phyloP scores from a whole-genome alignment of 1,140 invertebrate genomes.

The Drosophila busckii region DNA sequence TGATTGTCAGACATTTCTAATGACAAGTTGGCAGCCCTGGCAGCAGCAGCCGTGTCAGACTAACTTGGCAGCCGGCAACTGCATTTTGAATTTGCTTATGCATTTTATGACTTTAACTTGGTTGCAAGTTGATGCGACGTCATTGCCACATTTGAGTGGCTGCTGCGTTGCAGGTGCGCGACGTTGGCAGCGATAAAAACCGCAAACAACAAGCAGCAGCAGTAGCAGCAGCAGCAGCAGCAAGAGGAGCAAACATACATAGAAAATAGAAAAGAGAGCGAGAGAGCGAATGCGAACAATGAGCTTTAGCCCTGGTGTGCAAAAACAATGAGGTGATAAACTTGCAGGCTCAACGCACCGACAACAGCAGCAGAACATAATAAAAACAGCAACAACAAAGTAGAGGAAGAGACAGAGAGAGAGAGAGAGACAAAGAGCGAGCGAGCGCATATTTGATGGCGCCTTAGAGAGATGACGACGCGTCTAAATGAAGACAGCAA shows the following conservation, averaged over 20 bases:
- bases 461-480: constrained; percentile 53
- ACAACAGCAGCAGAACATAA: constrained; percentile 10
- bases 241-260: background rate
- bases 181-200: constrained; percentile 33
- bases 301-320: constrained; percentile 44
- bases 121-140: constrained; percentile 11
- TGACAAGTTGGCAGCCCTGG: background rate
- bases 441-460: constrained; percentile 57
- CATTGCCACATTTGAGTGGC: constrained; percentile 28
- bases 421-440: constrained; percentile 30
- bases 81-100: constrained; percentile 25
- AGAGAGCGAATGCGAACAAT: constrained; percentile 25
- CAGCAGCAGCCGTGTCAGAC: background rate
- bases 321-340: constrained; percentile 76
- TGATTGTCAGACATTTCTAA: background rate
- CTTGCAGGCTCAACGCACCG: constrained; percentile 72
- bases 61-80: constrained; percentile 14
- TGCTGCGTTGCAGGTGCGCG: constrained; percentile 13
- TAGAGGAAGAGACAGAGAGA: constrained; percentile 10
- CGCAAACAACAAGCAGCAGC: constrained; percentile 5
- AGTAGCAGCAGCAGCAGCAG: constrained; percentile 28
- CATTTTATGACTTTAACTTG: constrained; percentile 19
- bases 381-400: constrained; percentile 21
- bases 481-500: constrained; percentile 19
- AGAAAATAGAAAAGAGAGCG: background rate